Evolutionary conservation across 2,888 invertebrate genomes (phyloP), one percentile per base, ranked within the genome.

Genomic region (Cephus nigrinus): DNA sequence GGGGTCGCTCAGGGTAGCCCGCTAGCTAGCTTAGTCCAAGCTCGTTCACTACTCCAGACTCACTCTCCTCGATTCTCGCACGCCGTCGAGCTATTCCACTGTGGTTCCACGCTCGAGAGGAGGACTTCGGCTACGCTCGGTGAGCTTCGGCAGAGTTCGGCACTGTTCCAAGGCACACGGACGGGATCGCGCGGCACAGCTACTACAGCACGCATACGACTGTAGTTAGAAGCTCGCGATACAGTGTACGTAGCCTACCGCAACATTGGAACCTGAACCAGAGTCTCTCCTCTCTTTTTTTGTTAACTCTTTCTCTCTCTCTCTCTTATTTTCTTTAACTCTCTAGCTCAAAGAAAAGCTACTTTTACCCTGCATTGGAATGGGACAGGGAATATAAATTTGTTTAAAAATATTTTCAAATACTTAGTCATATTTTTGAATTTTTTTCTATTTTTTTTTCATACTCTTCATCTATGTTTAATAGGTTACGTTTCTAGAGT

Each of bases 101-200:
- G 77, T 73, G 55, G 73, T 74, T 77, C 77, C 77, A 75, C 94
- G 94, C 94, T 94, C 92, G 91, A 88, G 92, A 92, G 91, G 92
- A 92, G 93, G 93, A 93, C 32, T 93, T 92, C 88, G 93, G 93
- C 92, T 92, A 23, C 9, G 92, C 92, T 93, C 91, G 92, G 93
- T 92, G 92, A 92, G 91, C 92, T 90, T 93, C 93, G 93, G 93
- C 90, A 82, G 88, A 81, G 80, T 82, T 88, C 91, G 90, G 86
- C 84, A 84, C 83, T 84, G 80, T 90, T 91, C 90, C 84, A 83
- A 83, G 82, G 80, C 80, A 80, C 80, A 81, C 79, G 80, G 84
- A 85, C 80, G 78, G 75, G 75, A 75, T 9, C 79, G 79, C 71
- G 78, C 80, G 80, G 81, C 87, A 86, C 88, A 82, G 85, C 83